Evolutionary conservation across 2,113 vertebrate species (phyloP).

Genomic region (Microcebus tavaratra): DNA sequence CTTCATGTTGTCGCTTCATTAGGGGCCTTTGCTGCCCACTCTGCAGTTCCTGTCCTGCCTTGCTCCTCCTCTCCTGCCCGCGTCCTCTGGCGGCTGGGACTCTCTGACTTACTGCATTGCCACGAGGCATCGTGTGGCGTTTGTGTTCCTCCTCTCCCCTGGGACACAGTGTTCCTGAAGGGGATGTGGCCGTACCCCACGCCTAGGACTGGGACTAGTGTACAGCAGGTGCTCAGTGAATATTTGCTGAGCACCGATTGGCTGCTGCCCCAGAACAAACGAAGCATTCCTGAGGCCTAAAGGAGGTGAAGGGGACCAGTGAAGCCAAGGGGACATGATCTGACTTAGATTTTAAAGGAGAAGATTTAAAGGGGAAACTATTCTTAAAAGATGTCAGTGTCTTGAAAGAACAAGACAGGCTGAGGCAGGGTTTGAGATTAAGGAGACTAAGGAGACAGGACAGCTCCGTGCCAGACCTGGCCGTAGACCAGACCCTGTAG

Average conservation of each 20-base stretch:
- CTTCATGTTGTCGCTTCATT: not conserved
- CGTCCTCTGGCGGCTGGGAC: accelerated
- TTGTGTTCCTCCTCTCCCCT: not conserved
- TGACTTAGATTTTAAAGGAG: not conserved
- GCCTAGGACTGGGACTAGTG: not conserved
- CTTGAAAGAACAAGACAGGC: not conserved
- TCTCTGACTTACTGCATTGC: not conserved
- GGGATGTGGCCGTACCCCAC: not conserved
- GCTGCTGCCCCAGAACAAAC: not conserved
- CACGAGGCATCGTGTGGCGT: not conserved
- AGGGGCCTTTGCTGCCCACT: not conserved
- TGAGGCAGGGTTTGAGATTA: not conserved
- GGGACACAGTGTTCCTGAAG: not conserved
- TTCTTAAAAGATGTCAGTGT: not conserved
- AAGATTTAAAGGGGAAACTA: not conserved
- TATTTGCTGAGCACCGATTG: not conserved
- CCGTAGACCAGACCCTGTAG: not conserved
- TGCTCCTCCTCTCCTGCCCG: not conserved
- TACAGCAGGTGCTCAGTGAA: not conserved
- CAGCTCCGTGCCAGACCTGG: not conserved
- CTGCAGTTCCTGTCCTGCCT: not conserved
- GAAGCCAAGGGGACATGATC: not conserved
- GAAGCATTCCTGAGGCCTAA: not conserved
- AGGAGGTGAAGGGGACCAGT: not conserved
- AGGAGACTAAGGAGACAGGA: not conserved